Evolutionary conservation across 2,888 invertebrate genomes (phyloP), one percentile per base, ranked within the genome.

Genomic region (Nysson spinosus): DNA sequence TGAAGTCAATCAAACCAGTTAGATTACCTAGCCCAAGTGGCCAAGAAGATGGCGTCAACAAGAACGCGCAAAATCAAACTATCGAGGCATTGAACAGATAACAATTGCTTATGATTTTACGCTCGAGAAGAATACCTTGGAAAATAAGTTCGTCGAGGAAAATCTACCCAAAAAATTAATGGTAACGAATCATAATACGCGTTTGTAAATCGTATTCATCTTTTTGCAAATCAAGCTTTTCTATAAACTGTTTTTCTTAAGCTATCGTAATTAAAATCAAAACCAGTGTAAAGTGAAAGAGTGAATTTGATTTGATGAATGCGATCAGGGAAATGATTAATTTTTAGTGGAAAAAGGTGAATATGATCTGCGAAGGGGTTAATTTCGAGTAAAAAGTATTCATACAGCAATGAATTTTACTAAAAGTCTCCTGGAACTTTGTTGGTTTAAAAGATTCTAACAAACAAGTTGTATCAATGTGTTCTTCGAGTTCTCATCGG

Each of bases 1-100:
- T 95, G 61, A 95, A 94, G 83, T 93, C 92, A 49, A 91, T 95
- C 19, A 90, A 92, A 65, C 91, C 93, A 7, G 74, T 89, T 16
- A 77, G 84, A 44, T 49, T 79, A 28, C 32, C 72, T 7, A 72
- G 69, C 19, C 78, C 73, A 6, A 77, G 69, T 37, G 77, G 69
- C 6, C 79, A 78, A 34, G 69, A 69, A 14, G 83, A 85, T 6
- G 72, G 62, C 54, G 60, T 75, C 2, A 77, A 75, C 35, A 84
- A 84, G 42, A 83, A 80, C 17, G 77, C 78, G 44, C 79, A 79
- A 22, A 77, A 66, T 20, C 81, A 85, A 49, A 84, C 81, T 52
- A 71, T 82, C 2, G 84, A 85, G 42, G 77, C 82, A 44, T 56
- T 83, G 24, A 84, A 80, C 32, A 85, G 85, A 85, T 85, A 85